Evolutionary conservation across 2,888 invertebrate species (phyloP).

Genomic region (Drosophila kuntzei): DNA sequence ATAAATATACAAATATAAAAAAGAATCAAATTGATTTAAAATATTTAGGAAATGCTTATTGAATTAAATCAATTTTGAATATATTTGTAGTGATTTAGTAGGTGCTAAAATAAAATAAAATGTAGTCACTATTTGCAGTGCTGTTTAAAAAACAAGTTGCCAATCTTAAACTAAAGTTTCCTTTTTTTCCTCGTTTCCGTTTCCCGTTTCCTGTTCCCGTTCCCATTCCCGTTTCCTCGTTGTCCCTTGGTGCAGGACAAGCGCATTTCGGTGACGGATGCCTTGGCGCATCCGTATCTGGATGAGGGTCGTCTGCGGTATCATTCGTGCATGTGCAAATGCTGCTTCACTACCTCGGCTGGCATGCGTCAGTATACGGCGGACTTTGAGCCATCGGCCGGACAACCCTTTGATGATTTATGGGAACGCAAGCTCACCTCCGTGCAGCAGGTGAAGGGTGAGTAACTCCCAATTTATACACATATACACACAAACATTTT

Average conservation of each 20-base stretch:
- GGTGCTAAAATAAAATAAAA: no score
- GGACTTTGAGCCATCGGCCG: constrained; percentile 97
- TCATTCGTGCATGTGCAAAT: constrained; percentile 99
- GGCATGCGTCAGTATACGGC: constrained; percentile 95
- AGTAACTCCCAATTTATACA: constrained; percentile 27
- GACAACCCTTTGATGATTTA: constrained; percentile 96
- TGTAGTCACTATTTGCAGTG: neutral
- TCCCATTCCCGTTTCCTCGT: neutral
- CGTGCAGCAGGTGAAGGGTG: constrained; percentile 98
- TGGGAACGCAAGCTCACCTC: constrained; percentile 98
- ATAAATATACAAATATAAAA: no score
- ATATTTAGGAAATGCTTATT: no score
- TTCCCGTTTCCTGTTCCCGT: constrained; percentile 45
- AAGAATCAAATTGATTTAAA: no score
- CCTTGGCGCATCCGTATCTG: constrained; percentile 98
- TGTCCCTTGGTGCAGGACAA: constrained; percentile 89
- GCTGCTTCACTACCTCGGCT: constrained; percentile 93
- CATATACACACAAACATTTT: no score
- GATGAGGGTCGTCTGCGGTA: constrained; percentile 99
- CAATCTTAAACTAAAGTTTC: neutral
- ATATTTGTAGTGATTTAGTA: no score
- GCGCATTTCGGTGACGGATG: constrained; percentile 97
- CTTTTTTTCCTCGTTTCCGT: constrained; percentile 42
- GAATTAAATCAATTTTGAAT: no score
- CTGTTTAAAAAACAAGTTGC: no score